A percentile compares a stretch with the other conserved stretches of the same genome.
These are phyloP conservation scores for Drosophila anomalata DNA, from an alignment of 2,888 invertebrate genomes.

Conservation along the genomic window DNA sequence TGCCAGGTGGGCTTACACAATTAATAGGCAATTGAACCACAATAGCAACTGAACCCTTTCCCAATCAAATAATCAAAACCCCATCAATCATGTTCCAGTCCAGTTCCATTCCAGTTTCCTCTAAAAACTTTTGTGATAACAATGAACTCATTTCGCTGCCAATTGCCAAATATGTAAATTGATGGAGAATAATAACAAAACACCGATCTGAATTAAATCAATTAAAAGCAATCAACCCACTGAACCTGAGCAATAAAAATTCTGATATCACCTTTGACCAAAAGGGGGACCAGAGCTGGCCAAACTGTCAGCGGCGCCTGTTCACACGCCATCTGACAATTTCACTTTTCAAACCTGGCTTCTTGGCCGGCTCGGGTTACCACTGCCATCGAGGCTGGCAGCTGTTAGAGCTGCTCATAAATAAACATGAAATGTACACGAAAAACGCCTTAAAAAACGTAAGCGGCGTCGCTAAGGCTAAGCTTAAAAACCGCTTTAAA, in stretches of 20 bases:
- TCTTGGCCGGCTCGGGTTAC: constrained; percentile 61
- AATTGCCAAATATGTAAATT: constrained; percentile 76
- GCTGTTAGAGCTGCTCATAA: constrained; percentile 58
- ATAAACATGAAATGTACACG: constrained; percentile 78
- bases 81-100: constrained; percentile 60
- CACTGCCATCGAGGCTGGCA: constrained; percentile 30
- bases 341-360: constrained; percentile 66
- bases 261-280: constrained; percentile 40
- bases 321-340: constrained; percentile 72
- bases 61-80: constrained; percentile 49
- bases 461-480: constrained; percentile 38
- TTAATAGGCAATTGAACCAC: constrained; percentile 40
- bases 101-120: background rate
- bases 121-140: constrained; percentile 4
- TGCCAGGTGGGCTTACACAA: constrained; percentile 19
- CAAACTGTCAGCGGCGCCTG: constrained; percentile 45
- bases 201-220: constrained; percentile 54
- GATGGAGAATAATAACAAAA: constrained; percentile 14
- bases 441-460: constrained; percentile 60
- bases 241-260: constrained; percentile 39
- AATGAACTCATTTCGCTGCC: constrained; percentile 26
- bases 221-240: constrained; percentile 60
- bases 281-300: constrained; percentile 20
- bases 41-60: constrained; percentile 14
- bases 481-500: constrained; percentile 67